Evolutionary conservation across 2,113 vertebrate genomes (phyloP).

Genomic region (Chamaea fasciata): DNA sequence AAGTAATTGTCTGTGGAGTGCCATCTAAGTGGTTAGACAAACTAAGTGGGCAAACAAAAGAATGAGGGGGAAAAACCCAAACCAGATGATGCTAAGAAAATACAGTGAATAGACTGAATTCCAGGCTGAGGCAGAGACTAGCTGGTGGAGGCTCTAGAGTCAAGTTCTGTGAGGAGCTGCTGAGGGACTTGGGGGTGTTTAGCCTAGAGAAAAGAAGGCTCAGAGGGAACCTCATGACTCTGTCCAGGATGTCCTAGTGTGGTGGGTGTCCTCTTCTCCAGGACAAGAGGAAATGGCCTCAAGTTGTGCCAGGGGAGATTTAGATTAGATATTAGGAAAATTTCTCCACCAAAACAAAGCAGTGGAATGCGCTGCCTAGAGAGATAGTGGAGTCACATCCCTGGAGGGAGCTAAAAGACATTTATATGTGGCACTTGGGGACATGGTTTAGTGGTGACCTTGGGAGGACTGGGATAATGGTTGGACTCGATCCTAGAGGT

Average conservation of each 20-base stretch:
- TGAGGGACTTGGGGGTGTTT: background rate
- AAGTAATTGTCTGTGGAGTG: background rate
- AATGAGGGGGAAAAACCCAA: background rate
- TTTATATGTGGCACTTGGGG: background rate
- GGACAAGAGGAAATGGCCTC: background rate
- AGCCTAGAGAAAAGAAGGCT: background rate
- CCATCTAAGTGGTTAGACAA: constrained; percentile 1
- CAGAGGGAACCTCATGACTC: background rate
- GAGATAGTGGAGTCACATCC: background rate
- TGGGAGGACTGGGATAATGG: background rate
- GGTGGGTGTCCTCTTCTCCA: background rate
- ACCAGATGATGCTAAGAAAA: background rate
- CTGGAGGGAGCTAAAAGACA: background rate
- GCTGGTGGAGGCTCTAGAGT: background rate
- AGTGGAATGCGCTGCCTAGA: background rate
- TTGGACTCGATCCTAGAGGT: background rate
- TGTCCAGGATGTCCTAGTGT: background rate
- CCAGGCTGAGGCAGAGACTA: background rate
- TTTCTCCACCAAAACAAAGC: background rate
- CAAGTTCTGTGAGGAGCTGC: background rate
- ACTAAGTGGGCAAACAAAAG: background rate
- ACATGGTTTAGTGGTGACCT: background rate
- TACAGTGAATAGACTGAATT: constrained; percentile 5
- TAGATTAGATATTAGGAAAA: background rate
- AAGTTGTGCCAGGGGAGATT: background rate